Conservation (phyloP, 2,888 invertebrate species). For the Stratiomys singularior region DNA sequence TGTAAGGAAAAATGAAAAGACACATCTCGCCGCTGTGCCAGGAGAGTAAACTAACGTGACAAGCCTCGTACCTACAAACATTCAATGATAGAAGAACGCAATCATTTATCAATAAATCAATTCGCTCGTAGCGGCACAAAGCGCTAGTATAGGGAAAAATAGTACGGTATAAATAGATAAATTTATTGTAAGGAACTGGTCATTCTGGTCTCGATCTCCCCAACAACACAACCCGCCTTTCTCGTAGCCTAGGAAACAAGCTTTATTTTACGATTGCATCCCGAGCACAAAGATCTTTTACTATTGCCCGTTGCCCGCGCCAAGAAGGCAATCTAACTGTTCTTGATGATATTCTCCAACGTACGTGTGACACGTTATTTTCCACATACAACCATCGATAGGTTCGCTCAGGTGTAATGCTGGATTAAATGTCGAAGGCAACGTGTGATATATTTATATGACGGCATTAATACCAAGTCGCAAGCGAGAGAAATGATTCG, state of each 20-base stretch:
- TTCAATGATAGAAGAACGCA: constrained; percentile 2
- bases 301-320: neutral
- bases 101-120: constrained; percentile 43
- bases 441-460: neutral
- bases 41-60: constrained; percentile 18
- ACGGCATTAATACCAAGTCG: neutral
- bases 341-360: constrained; percentile 28
- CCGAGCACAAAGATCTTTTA: constrained; percentile 22
- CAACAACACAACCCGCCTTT: neutral
- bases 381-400: neutral
- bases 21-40: neutral
- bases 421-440: constrained; percentile 1
- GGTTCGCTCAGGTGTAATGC: neutral
- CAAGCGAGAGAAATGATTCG: neutral
- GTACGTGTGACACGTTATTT: constrained; percentile 19
- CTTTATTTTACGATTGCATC: constrained; percentile 28
- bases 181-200: constrained; percentile 48
- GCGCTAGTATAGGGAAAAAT: constrained; percentile 19
- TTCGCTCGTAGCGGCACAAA: constrained; percentile 25
- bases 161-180: constrained; percentile 38
- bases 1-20: neutral
- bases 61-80: neutral
- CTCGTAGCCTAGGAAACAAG: constrained; percentile 10
- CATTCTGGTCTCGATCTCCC: constrained; percentile 47
- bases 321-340: constrained; percentile 36